Evolutionary conservation across 2,888 invertebrate genomes (phyloP), one percentile per base, ranked within the genome.

Genomic region (Entomobrya multifasciata): DNA sequence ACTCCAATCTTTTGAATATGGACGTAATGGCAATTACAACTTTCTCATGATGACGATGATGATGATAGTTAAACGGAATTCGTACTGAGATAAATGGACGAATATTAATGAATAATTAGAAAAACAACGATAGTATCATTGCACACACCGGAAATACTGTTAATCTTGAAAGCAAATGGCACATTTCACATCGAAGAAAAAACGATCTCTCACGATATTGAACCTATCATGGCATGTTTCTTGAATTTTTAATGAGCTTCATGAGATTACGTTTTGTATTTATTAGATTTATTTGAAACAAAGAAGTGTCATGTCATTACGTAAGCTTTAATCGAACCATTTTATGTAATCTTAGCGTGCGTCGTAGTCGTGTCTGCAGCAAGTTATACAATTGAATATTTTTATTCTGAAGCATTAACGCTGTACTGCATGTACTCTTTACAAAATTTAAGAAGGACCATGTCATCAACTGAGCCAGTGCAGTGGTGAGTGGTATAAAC

Each of bases 101-200:
- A 36, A 30, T 41, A 25, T 70, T 13, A 25, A 70, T 70, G n/a
- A n/a, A 11, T 8, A 15, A 15, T 25, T n/a, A 70, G 25, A 36
- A 6, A 36, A 36, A 36, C 8, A 8, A 70, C 47, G 47, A 70
- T 25, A 44, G 4, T 41, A 22, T 44, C 13, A 30, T 79, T 79
- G 65, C 52, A 65, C 52, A 36, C 67, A 79, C 79, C 79, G 79
- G 79, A 79, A 79, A 79, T 65, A 36, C 8, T 36, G 13, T 60
- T 74, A 55, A 76, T 57, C 27, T n/a, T 30, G n/a, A n/a, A n/a
- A n/a, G n/a, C n/a, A n/a, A n/a, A 36, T 36, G 8, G 36, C 36
- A 36, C 36, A 36, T 8, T 36, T 8, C 36, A 36, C 13, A 8
- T 2, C 49, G 13, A n/a, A 49, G 13, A 67, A 11, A 22, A 44